Evolutionary conservation across 2,113 vertebrate genomes (phyloP).

Genomic region (Paramormyrops kingsleyae): DNA sequence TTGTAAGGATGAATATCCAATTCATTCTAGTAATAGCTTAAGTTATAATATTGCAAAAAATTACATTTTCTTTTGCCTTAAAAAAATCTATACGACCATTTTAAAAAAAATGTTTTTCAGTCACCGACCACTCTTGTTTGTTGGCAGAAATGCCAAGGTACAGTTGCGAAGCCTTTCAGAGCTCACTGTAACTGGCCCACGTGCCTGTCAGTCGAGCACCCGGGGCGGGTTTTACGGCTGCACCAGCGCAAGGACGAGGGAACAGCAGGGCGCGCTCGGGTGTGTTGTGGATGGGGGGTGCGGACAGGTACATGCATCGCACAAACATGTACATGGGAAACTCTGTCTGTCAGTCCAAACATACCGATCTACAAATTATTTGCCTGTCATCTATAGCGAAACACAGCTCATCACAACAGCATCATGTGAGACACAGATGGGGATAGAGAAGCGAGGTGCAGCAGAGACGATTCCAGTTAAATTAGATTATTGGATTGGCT

Average conservation of each 20-base stretch:
- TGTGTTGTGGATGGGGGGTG: not conserved
- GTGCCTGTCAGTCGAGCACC: conserved; percentile 35
- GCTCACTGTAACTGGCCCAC: conserved; percentile 22
- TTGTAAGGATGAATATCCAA: not conserved
- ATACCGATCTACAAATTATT: not conserved
- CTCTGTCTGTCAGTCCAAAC: conserved; percentile 15
- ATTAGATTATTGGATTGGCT: conserved; percentile 31
- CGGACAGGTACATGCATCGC: not conserved
- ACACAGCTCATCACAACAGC: not conserved
- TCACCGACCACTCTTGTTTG: not conserved
- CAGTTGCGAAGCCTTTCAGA: not conserved
- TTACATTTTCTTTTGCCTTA: not conserved
- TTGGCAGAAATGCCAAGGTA: not conserved
- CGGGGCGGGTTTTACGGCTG: conserved; percentile 47
- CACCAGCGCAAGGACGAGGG: conserved; percentile 42
- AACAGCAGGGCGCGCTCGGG: conserved; percentile 5
- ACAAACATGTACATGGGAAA: not conserved
- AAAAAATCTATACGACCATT: not conserved
- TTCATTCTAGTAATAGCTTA: not conserved
- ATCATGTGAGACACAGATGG: conserved; percentile 9
- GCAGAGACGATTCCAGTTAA: conserved; percentile 25
- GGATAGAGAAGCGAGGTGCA: conserved; percentile 9
- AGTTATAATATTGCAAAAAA: not conserved
- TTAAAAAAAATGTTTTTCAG: not conserved
- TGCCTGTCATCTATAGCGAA: not conserved